Conservation (phyloP, 2,113 vertebrate species). For the Diphyllodes magnificus region DNA sequence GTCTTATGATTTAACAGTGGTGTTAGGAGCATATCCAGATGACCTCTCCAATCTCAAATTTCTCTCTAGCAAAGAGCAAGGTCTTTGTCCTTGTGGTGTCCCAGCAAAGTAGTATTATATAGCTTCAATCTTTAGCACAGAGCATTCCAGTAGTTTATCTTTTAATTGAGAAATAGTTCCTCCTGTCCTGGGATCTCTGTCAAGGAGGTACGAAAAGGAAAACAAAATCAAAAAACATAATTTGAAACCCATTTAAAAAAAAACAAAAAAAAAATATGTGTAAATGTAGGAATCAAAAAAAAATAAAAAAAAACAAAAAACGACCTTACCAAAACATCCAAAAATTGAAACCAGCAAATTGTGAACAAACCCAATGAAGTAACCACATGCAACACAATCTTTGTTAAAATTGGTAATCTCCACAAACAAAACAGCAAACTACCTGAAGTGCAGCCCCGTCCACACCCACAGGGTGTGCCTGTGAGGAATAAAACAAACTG, state of each 20-base stretch:
- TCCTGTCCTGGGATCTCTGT: not conserved
- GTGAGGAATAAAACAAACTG: not conserved
- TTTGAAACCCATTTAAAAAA: not conserved
- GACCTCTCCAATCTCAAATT: not conserved
- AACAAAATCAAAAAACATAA: not conserved
- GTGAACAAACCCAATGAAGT: not conserved
- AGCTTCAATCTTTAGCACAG: not conserved
- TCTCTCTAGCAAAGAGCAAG: not conserved
- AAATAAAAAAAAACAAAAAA: too few relatives aligned
- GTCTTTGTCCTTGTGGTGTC: not conserved
- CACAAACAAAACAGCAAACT: not conserved
- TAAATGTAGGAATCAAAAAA: not conserved
- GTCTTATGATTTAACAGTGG: not conserved
- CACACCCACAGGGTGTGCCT: not conserved
- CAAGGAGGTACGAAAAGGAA: not conserved
- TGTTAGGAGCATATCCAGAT: not conserved
- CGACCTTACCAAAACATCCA: not conserved
- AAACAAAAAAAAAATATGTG: not conserved
- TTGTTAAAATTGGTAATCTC: not conserved
- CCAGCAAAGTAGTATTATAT: not conserved
- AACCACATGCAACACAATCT: not conserved
- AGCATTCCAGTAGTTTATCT: not conserved
- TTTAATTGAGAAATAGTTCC: not conserved
- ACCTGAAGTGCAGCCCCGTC: not conserved
- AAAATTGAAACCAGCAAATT: not conserved